Evolutionary conservation across 2,888 invertebrate species (phyloP).

Genomic region (Prionchulus punctatus): DNA sequence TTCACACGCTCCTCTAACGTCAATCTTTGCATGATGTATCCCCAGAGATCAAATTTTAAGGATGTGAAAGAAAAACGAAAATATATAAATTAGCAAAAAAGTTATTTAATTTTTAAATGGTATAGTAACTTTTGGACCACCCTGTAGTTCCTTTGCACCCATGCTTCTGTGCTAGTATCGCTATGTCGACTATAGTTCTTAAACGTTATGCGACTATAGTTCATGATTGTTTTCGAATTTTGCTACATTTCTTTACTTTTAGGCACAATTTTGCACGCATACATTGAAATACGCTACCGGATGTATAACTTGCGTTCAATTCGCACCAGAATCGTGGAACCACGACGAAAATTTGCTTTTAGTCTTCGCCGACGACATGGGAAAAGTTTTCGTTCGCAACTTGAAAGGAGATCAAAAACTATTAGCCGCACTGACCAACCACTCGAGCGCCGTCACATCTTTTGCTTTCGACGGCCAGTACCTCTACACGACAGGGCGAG

Average conservation of each 20-base stretch:
- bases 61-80: too few species aligned
- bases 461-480: background rate
- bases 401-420: background rate
- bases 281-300: background rate
- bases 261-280: background rate
- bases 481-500: constrained; percentile 4
- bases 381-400: background rate
- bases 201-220: too few species aligned
- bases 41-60: too few species aligned
- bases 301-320: background rate
- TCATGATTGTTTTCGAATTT: too few species aligned
- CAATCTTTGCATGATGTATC: too few species aligned
- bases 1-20: too few species aligned
- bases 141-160: too few species aligned
- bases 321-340: background rate
- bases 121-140: too few species aligned
- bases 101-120: too few species aligned
- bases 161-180: too few species aligned
- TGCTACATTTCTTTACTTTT: background rate
- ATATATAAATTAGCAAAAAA: too few species aligned
- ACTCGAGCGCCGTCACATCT: background rate
- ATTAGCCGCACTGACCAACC: background rate
- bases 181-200: too few species aligned
- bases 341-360: background rate
- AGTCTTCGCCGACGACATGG: background rate